phyloP scores from a whole-genome alignment of 2,888 invertebrate species.

The Caradrina clavipalpis region DNA sequence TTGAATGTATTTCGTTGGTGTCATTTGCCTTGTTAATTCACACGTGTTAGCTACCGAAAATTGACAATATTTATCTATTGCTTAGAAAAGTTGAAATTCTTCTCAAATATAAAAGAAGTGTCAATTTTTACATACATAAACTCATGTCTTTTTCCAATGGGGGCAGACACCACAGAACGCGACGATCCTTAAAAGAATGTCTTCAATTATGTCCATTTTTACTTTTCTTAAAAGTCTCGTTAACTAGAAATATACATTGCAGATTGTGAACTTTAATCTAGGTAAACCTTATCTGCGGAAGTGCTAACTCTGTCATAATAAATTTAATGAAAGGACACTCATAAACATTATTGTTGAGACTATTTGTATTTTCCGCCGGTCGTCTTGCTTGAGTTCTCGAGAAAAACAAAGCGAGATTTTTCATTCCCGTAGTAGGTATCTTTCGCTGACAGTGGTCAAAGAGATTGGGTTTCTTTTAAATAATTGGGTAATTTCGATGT shows the following conservation, averaged over 20 bases:
- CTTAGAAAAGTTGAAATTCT: neutral
- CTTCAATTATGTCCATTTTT: neutral
- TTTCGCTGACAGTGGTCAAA: constrained; percentile 67
- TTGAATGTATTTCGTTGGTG: constrained; percentile 32
- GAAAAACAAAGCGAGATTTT: constrained; percentile 67
- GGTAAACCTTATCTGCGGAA: constrained; percentile 48
- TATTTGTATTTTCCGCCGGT: constrained; percentile 63
- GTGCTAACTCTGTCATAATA: constrained; percentile 57
- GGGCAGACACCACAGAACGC: too few relatives aligned
- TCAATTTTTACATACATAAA: neutral
- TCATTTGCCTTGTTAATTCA: constrained; percentile 39
- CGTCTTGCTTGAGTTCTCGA: constrained; percentile 35
- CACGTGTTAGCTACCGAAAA: constrained; percentile 10
- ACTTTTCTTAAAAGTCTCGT: constrained; percentile 14
- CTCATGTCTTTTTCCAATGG: too few relatives aligned
- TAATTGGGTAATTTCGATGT: constrained; percentile 71
- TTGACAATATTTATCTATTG: constrained; percentile 15
- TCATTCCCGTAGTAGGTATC: constrained; percentile 63
- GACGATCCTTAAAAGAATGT: too few relatives aligned
- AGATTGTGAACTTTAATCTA: constrained; percentile 46
- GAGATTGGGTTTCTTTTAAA: constrained; percentile 60
- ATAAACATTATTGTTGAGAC: constrained; percentile 61
- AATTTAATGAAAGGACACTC: constrained; percentile 62
- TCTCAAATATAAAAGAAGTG: neutral
- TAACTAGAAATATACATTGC: constrained; percentile 16